phyloP scores from a whole-genome alignment of 2,797 vertebrate genomes.

The Darevskia mixta region DNA sequence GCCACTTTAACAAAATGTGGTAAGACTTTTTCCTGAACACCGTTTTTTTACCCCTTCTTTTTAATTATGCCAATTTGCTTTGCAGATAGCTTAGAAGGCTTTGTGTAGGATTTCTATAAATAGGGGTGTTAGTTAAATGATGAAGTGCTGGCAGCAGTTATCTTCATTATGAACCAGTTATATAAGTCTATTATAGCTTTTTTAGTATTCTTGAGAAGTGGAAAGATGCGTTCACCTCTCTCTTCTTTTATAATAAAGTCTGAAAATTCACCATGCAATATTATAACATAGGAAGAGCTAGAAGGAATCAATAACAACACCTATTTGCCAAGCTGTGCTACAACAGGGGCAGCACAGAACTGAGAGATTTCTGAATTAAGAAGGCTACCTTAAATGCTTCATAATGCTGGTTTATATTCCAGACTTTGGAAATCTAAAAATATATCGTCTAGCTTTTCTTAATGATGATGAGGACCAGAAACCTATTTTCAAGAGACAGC shows the following conservation, averaged over 20 bases:
- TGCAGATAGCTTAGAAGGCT: slow-evolving; percentile 6
- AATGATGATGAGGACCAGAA: not conserved
- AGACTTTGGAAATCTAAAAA: not conserved
- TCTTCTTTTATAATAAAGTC: slow-evolving; percentile 26
- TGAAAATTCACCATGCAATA: not conserved
- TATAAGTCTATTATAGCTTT: slow-evolving; percentile 21
- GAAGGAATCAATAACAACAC: not conserved
- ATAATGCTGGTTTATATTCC: not conserved
- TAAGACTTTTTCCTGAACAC: not conserved
- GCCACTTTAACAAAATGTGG: not conserved
- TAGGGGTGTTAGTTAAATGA: not conserved
- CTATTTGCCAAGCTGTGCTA: fast-evolving
- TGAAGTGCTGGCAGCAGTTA: not conserved
- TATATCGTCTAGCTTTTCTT: not conserved
- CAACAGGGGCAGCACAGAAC: not conserved
- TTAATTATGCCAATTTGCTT: not conserved
- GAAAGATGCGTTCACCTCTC: not conserved
- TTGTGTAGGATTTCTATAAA: slow-evolving; percentile 8
- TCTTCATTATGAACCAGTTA: not conserved
- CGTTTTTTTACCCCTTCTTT: not conserved
- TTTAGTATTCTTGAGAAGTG: not conserved
- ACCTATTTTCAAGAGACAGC: not conserved
- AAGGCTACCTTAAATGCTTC: not conserved
- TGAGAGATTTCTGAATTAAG: not conserved
- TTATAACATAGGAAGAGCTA: fast-evolving